phyloP scores from a whole-genome alignment of 1,140 invertebrate genomes.

The Hetaerina americana region DNA sequence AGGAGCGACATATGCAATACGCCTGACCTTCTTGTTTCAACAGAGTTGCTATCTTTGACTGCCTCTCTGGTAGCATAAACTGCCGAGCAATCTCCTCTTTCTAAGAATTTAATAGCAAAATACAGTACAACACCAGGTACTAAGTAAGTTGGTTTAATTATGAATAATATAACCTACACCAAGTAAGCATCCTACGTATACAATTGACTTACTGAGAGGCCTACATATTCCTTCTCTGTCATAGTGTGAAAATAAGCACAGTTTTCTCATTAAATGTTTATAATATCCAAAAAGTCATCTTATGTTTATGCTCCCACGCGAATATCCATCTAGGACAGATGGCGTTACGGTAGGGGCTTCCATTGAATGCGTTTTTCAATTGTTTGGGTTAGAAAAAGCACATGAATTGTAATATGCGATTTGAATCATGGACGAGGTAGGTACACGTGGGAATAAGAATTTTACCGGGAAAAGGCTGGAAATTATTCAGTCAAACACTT shows the following conservation, averaged over 20 bases:
- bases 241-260: too few species aligned
- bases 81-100: conserved; percentile 82
- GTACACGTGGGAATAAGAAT: background rate
- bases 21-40: conserved; percentile 76
- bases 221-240: conserved; percentile 2
- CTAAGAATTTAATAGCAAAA: conserved; percentile 28
- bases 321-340: too few species aligned
- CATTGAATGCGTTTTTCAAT: too few species aligned
- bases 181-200: too few species aligned
- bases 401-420: too few species aligned
- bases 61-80: conserved; percentile 76
- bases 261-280: too few species aligned
- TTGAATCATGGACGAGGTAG: background rate
- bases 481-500: background rate
- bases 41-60: conserved; percentile 81
- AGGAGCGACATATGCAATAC: conserved; percentile 89
- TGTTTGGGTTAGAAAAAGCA: too few species aligned
- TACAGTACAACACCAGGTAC: background rate
- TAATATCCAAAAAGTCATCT: too few species aligned
- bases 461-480: background rate
- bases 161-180: background rate
- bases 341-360: too few species aligned
- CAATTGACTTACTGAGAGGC: conserved; percentile 3
- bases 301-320: too few species aligned
- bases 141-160: background rate